Evolutionary conservation across 1,140 invertebrate genomes (phyloP), one percentile per base, ranked within the genome.

Genomic region (Armadillidium nasatum): DNA sequence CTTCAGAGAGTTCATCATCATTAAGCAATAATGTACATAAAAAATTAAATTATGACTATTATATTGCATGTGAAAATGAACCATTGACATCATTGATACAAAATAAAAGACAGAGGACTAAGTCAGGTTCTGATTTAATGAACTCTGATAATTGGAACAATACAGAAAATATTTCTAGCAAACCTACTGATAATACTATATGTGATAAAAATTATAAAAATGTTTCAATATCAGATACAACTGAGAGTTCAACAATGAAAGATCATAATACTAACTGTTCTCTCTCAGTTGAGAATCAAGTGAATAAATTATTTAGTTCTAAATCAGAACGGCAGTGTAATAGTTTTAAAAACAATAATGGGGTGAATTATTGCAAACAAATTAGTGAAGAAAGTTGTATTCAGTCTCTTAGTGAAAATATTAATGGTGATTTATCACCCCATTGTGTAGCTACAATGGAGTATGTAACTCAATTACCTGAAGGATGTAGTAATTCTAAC

Each of bases 381-480:
- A 60, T 60, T 60, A 60, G 50, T 60, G 50, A 15, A 60, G 50
- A 60, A 15, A 60, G 1, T n/a, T n/a, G n/a, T 60, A 60, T 60
- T 60, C 11, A 60, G 19, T 15, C 50, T 15, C 0, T 60, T 60
- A 60, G 19, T 60, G 50, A 19, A 60, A 60, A 60, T 60, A 33
- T 33, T 33, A 60, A 60, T 60, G 50, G 7, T 60, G 50, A 7
- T 15, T 60, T 60, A 60, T 60, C 50, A 60, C 50, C 50, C 19
- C 50, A 60, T 19, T 60, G 50, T 60, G 50, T 75, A 33, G 75
- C 80, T 43, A 81, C 77, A 19, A 71, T 81, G 68, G 76, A 81
- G 66, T 81, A 81, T 77, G 78, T 81, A 23, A 77, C 79, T 4
- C 77, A 78, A 54, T 68, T 81, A 23, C 79, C 79, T 44, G 79